Conservation (phyloP, 2,797 vertebrate genomes). For the Dryobates pubescens region DNA sequence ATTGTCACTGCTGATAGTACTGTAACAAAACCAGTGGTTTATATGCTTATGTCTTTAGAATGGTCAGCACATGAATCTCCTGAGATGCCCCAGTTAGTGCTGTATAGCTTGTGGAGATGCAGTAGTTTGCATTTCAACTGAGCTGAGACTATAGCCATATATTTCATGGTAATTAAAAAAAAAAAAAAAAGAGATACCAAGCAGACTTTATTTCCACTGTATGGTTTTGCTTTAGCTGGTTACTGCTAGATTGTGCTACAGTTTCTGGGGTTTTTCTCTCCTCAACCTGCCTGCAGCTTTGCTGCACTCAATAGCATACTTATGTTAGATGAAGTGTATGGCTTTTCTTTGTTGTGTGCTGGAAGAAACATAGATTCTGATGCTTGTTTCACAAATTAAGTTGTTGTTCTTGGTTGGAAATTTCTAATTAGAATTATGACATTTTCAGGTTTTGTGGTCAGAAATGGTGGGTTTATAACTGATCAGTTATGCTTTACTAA, state of each 20-base stretch:
- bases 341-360: background rate
- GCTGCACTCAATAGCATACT: background rate
- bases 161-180: conserved; percentile 34
- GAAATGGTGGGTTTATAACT: background rate
- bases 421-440: background rate
- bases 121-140: conserved; percentile 5
- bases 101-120: background rate
- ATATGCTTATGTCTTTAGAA: background rate
- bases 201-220: background rate
- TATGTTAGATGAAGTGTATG: background rate
- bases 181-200: background rate
- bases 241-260: background rate
- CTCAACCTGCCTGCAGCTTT: background rate
- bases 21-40: background rate
- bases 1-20: background rate
- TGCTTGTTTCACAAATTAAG: background rate
- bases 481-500: background rate
- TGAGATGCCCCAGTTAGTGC: background rate
- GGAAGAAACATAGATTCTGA: background rate
- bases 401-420: background rate
- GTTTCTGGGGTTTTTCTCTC: background rate
- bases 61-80: background rate
- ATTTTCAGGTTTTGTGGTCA: background rate
- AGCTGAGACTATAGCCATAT: background rate
- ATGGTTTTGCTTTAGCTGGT: background rate